A percentile compares a stretch with the other conserved stretches of the same genome.
These are phyloP conservation scores for Galeopsomyia nigrocyanea DNA, from an alignment of 2,888 invertebrate genomes.

Conservation along the genomic window DNA sequence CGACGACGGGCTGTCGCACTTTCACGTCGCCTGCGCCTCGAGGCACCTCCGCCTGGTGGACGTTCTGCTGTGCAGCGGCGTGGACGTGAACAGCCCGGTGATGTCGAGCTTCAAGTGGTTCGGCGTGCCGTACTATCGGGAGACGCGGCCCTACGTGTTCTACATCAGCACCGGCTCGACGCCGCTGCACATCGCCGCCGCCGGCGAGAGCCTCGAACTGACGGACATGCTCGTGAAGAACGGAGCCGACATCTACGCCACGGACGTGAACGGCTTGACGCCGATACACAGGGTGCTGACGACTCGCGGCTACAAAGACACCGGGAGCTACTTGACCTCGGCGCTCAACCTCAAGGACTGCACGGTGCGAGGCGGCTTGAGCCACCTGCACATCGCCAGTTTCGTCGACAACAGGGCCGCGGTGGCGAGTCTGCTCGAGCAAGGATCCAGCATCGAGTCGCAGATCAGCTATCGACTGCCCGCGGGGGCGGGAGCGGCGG, in stretches of 20 bases:
- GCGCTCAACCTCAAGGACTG: background rate
- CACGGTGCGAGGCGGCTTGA: background rate
- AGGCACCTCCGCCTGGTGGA: background rate
- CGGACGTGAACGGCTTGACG: conserved; percentile 1
- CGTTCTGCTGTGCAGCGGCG: background rate
- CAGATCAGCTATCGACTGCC: background rate
- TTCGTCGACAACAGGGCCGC: background rate
- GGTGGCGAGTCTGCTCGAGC: background rate
- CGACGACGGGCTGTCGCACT: conserved; percentile 11
- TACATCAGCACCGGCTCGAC: conserved; percentile 1
- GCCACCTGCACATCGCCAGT: conserved; percentile 11
- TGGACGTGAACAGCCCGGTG: background rate
- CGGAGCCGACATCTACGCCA: background rate
- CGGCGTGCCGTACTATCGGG: background rate
- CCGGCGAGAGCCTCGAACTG: background rate
- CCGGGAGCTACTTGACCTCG: too few species aligned
- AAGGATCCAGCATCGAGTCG: background rate
- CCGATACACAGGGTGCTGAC: background rate
- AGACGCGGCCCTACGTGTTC: too few species aligned
- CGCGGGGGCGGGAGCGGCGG: background rate
- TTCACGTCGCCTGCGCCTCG: background rate
- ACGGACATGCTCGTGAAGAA: background rate
- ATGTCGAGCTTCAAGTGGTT: background rate
- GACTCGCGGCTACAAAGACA: too few species aligned
- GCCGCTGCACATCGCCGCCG: conserved; percentile 8